These are phyloP conservation scores for Thereuonema tuberculata DNA, from an alignment of 1,140 invertebrate species.

Conservation along the genomic window DNA sequence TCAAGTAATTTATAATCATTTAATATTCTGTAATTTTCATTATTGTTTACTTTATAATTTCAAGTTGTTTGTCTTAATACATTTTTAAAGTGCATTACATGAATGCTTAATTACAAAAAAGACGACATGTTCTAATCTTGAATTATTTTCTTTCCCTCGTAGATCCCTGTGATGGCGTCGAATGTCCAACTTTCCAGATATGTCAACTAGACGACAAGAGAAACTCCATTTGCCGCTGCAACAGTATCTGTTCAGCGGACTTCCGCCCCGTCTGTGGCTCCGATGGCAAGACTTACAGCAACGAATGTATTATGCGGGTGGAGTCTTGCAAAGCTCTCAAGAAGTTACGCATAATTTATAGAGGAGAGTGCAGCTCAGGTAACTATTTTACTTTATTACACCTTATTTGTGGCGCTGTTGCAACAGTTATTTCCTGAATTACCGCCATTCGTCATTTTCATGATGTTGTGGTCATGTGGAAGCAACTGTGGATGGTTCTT, in stretches of 20 bases:
- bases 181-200: conserved; percentile 61
- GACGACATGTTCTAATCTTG: too few relatives aligned
- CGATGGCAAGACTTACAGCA: conserved; percentile 71
- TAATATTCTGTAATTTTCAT: too few relatives aligned
- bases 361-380: conserved; percentile 64
- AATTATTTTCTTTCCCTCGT: conserved; percentile 17
- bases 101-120: too few relatives aligned
- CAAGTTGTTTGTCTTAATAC: too few relatives aligned
- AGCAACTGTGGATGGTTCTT: too few relatives aligned
- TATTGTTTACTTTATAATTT: too few relatives aligned
- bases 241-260: conserved; percentile 59
- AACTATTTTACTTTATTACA: conserved; percentile 23
- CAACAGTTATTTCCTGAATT: too few relatives aligned
- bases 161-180: conserved; percentile 66
- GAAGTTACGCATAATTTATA: conserved; percentile 57
- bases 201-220: conserved; percentile 67
- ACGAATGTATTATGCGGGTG: conserved; percentile 62
- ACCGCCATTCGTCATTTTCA: too few relatives aligned
- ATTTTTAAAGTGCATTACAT: too few relatives aligned
- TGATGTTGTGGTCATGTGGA: too few relatives aligned
- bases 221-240: conserved; percentile 61
- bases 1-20: too few relatives aligned
- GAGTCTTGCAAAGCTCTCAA: conserved; percentile 58
- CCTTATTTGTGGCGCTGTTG: too few relatives aligned
- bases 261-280: conserved; percentile 71